Conservation (phyloP, 2,888 invertebrate genomes). For the Melanostoma scalare region DNA sequence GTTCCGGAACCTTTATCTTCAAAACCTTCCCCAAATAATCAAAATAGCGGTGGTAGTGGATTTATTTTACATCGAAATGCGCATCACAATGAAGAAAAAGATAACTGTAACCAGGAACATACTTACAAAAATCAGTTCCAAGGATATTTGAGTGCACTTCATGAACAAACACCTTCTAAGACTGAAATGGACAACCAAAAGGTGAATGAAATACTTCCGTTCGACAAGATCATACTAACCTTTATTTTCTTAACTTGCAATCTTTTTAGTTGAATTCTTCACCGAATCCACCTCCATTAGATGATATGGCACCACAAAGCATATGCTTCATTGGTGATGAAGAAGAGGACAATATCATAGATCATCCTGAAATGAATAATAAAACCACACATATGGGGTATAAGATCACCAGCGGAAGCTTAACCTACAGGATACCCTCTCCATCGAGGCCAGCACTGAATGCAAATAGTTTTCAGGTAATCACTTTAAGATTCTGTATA, state of each 20-base stretch:
- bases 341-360: slow-evolving; percentile 83
- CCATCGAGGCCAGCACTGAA: slow-evolving; percentile 90
- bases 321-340: slow-evolving; percentile 94
- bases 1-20: slow-evolving; percentile 79
- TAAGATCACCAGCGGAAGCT: slow-evolving; percentile 93
- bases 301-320: slow-evolving; percentile 96
- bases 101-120: slow-evolving; percentile 84
- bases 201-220: slow-evolving; percentile 33
- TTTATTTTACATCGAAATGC: slow-evolving; percentile 89
- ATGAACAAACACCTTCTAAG: slow-evolving; percentile 85
- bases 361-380: slow-evolving; percentile 81
- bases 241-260: too few relatives aligned
- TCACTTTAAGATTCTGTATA: neutral
- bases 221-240: neutral
- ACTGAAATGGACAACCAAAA: slow-evolving; percentile 77
- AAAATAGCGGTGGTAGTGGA: slow-evolving; percentile 75
- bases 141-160: slow-evolving; percentile 86
- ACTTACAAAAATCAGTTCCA: slow-evolving; percentile 81
- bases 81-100: slow-evolving; percentile 88
- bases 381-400: slow-evolving; percentile 75
- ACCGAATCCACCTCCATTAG: slow-evolving; percentile 84
- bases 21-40: slow-evolving; percentile 76
- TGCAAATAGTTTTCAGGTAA: slow-evolving; percentile 87
- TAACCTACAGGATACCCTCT: slow-evolving; percentile 94
- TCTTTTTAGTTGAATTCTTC: slow-evolving; percentile 74